Evolutionary conservation across 2,888 invertebrate species (phyloP).

Genomic region (Drosophila planitibia): DNA sequence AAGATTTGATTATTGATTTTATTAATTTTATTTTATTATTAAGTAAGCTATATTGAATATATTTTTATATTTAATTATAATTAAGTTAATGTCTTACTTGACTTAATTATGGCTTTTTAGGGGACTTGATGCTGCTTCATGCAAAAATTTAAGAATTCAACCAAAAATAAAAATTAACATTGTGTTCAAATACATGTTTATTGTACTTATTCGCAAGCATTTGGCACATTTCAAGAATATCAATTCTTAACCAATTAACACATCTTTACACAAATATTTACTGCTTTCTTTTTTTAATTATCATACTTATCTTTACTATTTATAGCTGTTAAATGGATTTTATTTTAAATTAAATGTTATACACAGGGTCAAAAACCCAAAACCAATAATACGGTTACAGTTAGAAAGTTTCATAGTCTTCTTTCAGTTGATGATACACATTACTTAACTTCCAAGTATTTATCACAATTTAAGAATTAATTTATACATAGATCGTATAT

Average conservation of each 20-base stretch:
- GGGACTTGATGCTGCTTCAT: background rate
- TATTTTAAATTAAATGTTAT: too few species aligned
- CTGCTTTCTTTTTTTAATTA: background rate
- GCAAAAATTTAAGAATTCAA: background rate
- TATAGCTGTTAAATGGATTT: background rate
- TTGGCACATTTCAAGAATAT: constrained; percentile 12
- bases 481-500: too few species aligned
- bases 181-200: background rate
- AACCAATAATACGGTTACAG: background rate
- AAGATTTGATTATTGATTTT: rapidly evolving
- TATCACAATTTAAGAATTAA: too few species aligned
- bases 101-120: background rate
- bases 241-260: constrained; percentile 3
- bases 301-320: background rate
- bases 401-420: background rate
- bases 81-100: background rate
- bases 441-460: background rate
- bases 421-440: background rate
- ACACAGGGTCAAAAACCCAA: background rate
- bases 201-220: too few species aligned
- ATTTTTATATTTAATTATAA: background rate
- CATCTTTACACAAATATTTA: background rate
- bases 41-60: background rate
- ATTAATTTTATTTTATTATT: background rate
- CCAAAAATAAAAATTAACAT: background rate